A percentile compares a stretch with the other conserved stretches of the same genome.
These are phyloP conservation scores for Dasyurus viverrinus DNA, from an alignment of 2,113 vertebrate genomes.

Conservation along the genomic window DNA sequence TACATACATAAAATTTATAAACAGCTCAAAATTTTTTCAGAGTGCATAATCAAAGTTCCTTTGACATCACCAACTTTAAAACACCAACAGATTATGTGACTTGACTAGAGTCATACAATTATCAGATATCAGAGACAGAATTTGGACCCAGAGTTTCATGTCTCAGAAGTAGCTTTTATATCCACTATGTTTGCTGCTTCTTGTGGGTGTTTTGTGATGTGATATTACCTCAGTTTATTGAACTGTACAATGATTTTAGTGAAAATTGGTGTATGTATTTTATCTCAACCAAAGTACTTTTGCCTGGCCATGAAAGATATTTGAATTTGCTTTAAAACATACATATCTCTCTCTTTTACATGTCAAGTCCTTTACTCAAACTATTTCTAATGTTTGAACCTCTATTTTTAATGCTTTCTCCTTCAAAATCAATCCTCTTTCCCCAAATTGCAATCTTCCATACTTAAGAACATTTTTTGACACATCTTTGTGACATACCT, in stretches of 20 bases:
- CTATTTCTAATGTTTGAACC: background rate
- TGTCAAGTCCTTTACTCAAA: conserved; percentile 6
- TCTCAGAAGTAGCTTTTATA: background rate
- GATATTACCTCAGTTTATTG: background rate
- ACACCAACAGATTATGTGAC: background rate
- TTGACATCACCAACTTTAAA: background rate
- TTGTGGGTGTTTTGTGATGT: background rate
- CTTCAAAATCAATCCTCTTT: conserved; percentile 14
- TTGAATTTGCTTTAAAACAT: conserved; percentile 43
- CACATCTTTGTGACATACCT: background rate
- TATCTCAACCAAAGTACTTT: background rate
- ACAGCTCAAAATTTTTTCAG: background rate
- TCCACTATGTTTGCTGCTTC: background rate
- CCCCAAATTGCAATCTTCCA: background rate
- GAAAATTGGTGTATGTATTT: background rate
- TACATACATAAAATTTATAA: background rate
- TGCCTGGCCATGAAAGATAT: background rate
- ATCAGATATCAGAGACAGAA: background rate
- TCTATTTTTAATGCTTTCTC: background rate
- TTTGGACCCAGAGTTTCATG: background rate
- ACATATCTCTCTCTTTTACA: conserved; percentile 6
- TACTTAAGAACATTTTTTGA: conserved; percentile 36
- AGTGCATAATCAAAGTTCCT: background rate
- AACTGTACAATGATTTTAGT: background rate
- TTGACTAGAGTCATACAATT: background rate